Base-by-base conservation (phyloP, 2,888 invertebrate genomes). In the Drosophila suboccidentalis region DNA sequence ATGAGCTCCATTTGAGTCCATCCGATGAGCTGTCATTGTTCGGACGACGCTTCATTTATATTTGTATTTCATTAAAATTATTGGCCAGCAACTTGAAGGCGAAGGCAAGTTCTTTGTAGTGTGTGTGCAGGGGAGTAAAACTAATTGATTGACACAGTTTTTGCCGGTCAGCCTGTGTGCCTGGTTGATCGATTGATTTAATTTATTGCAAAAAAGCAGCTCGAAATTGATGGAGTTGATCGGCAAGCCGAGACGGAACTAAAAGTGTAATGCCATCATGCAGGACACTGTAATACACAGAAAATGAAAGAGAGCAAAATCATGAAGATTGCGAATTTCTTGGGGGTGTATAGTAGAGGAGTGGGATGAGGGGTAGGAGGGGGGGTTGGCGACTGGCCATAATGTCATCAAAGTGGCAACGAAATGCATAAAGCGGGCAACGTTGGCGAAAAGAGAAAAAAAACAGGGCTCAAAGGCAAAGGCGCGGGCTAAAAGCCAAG, bases 321-420 rank as follows among this genome's bases (percentile, higher is more conserved):
- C 60, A 58, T 50, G 68, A 39, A 36, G 44, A 59, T 51, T 50
- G 53, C 19, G 36, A n/a, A 26, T 15, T 47, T 32, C 41, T 26
- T n/a, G 10, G 46, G 19, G 57, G n/a, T n/a, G 38, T 38, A 11
- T 4, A 34, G 22, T 22, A 3, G 22, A 34, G 11, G 13, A 1
- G 34, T 34, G 11, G 38, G 38, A 0, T 15, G 13, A 2, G 22
- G 26, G 26, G 6, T 1, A 4, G 26, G 22, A 5, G 11, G 11
- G 9, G 43, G 19, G 43, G 13, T 11, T 54, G 53, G 49, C 38
- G 65, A 44, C 50, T 55, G 22, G 44, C 50, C 76, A 78, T 87
- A 87, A 88, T 89, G 89, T 89, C 86, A 87, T 88, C 83, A 89
- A 87, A 89, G 87, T 88, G 82, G 86, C 89, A 73, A 75, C 73